These are phyloP conservation scores for Manis pentadactyla DNA, from an alignment of 2,797 vertebrate species.

Conservation along the genomic window DNA sequence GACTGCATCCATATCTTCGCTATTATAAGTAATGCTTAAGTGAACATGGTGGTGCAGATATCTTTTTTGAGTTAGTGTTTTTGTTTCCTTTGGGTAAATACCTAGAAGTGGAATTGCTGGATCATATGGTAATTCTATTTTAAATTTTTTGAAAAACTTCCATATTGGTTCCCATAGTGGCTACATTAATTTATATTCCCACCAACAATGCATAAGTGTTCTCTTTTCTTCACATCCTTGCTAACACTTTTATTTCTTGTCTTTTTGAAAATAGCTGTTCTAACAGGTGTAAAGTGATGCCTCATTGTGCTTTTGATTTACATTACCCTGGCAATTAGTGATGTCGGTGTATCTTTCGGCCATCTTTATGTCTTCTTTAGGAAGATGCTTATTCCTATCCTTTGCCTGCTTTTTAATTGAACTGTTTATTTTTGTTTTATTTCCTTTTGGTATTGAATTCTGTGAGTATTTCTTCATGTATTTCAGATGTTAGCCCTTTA, in stretches of 20 bases:
- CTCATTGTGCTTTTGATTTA: not conserved
- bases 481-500: not conserved
- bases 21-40: not conserved
- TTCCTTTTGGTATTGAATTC: not conserved
- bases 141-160: not conserved
- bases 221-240: not conserved
- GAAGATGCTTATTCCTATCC: not conserved
- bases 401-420: not conserved
- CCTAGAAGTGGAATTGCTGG: not conserved
- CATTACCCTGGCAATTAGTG: not conserved
- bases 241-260: not conserved
- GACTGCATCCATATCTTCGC: not conserved
- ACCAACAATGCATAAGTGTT: not conserved
- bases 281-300: not conserved
- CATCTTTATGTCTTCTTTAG: not conserved
- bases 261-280: not conserved
- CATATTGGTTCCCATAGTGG: not conserved
- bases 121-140: not conserved
- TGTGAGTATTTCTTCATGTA: not conserved
- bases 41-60: not conserved
- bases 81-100: not conserved
- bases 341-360: not conserved
- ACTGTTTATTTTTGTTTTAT: not conserved
- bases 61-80: not conserved
- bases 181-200: not conserved